phyloP scores from a whole-genome alignment of 2,797 vertebrate genomes.

The Schizothorax lantsangensis region DNA sequence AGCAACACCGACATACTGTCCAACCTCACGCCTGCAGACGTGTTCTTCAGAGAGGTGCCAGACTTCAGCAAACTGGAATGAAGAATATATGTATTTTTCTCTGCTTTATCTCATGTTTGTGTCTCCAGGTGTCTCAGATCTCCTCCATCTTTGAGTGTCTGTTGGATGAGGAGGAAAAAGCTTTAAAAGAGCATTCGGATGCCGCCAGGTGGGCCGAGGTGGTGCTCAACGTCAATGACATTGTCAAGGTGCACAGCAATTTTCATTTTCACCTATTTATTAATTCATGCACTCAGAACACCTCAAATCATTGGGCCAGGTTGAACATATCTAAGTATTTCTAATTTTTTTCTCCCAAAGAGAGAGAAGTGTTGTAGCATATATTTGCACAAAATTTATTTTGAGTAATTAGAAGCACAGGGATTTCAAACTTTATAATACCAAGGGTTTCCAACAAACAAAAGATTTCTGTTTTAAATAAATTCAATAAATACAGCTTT shows the following conservation, averaged over 20 bases:
- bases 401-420: no score
- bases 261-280: not conserved
- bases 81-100: not conserved
- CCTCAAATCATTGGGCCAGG: not conserved
- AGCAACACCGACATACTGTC: slow-evolving; percentile 74
- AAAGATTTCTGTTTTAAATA: no score
- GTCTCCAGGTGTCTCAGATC: slow-evolving; percentile 88
- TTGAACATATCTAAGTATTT: not conserved
- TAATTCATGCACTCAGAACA: not conserved
- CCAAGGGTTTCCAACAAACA: no score
- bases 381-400: not conserved
- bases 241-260: slow-evolving; percentile 86
- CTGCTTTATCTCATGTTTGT: not conserved
- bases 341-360: not conserved
- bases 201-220: slow-evolving; percentile 88
- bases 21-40: slow-evolving; percentile 89
- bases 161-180: slow-evolving; percentile 89
- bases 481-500: no score
- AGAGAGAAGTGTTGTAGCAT: not conserved
- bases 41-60: slow-evolving; percentile 95
- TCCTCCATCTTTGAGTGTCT: slow-evolving; percentile 90
- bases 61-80: not conserved
- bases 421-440: no score
- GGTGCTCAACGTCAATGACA: slow-evolving; percentile 84
- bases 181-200: slow-evolving; percentile 82